Conservation (phyloP, 2,888 invertebrate genomes). For the Tridacna gigas region DNA sequence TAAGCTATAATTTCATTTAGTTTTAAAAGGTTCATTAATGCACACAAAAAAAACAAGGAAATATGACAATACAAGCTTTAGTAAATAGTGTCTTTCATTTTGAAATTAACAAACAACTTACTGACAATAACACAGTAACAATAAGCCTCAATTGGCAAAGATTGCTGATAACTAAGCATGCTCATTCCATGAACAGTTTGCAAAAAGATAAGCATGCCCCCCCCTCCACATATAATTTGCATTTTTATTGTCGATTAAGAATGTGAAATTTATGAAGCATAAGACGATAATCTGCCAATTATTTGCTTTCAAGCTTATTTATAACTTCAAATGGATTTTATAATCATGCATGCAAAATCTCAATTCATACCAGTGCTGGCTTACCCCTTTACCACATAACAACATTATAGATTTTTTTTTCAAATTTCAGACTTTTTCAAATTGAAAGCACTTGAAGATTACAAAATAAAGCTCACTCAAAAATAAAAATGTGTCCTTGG, state of each 20-base stretch:
- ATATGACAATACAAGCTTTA: no score
- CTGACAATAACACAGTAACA: no score
- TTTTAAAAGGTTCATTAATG: no score
- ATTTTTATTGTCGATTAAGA: slow-evolving; percentile 21
- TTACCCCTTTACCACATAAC: no score
- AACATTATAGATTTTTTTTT: background rate
- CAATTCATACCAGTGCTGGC: background rate
- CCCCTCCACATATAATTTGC: background rate
- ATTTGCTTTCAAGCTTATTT: slow-evolving; percentile 25
- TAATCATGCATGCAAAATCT: slow-evolving; percentile 4
- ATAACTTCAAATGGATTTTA: slow-evolving; percentile 20
- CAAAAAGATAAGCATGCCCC: no score
- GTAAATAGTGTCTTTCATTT: no score
- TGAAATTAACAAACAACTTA: no score
- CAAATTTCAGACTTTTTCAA: background rate
- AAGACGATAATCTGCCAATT: slow-evolving; percentile 18
- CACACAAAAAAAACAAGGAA: no score
- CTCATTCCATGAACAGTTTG: no score
- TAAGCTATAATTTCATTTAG: no score
- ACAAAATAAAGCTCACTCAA: background rate
- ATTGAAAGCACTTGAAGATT: background rate
- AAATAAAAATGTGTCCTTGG: background rate
- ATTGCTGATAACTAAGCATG: no score
- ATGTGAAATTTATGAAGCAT: slow-evolving; percentile 11
- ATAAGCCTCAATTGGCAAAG: no score